These are phyloP conservation scores for Vanessa cardui DNA, from an alignment of 2,888 invertebrate genomes.

Conservation along the genomic window DNA sequence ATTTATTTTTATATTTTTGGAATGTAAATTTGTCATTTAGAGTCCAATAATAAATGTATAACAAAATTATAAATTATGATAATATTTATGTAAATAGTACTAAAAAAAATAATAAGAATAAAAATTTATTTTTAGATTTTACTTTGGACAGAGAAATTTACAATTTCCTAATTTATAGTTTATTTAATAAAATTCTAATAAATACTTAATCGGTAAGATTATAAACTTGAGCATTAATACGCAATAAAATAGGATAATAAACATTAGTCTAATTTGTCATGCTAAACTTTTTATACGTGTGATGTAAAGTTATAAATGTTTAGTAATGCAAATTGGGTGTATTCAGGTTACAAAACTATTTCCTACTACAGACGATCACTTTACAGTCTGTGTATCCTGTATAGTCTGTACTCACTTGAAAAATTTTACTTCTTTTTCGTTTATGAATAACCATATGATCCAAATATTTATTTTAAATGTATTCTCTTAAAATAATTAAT, in stretches of 20 bases:
- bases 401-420: constrained; percentile 2
- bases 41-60: background rate
- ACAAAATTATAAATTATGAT: background rate
- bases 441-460: too few relatives aligned
- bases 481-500: too few relatives aligned
- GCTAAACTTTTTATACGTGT: constrained; percentile 11
- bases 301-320: constrained; percentile 20
- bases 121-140: too few relatives aligned
- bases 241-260: constrained; percentile 13
- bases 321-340: constrained; percentile 22
- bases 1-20: too few relatives aligned
- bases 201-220: background rate
- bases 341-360: constrained; percentile 24
- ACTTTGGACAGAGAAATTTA: too few relatives aligned
- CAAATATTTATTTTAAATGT: too few relatives aligned
- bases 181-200: too few relatives aligned
- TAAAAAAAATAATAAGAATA: too few relatives aligned
- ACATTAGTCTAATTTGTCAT: constrained; percentile 12
- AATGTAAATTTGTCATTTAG: background rate
- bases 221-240: background rate
- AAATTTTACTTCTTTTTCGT: too few relatives aligned
- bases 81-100: too few relatives aligned
- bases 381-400: constrained; percentile 3
- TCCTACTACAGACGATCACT: constrained; percentile 21
- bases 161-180: too few relatives aligned